phyloP scores from a whole-genome alignment of 2,888 invertebrate species.

The Scotopteryx bipunctaria region DNA sequence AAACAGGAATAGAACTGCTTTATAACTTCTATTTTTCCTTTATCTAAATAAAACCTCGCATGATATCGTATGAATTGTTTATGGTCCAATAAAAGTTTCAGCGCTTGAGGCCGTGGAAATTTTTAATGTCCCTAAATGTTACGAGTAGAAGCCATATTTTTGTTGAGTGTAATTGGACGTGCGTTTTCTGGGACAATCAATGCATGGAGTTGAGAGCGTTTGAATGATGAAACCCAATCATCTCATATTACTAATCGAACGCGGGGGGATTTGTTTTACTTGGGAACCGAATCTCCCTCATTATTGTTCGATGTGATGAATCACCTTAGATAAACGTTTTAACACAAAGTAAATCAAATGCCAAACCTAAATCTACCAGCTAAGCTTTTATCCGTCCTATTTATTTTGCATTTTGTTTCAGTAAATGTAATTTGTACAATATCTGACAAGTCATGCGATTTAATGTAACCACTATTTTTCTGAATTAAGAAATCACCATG shows the following conservation, averaged over 20 bases:
- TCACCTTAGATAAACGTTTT: conserved; percentile 73
- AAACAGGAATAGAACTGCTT: conserved; percentile 14
- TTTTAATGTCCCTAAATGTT: conserved; percentile 33
- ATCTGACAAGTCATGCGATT: conserved; percentile 49
- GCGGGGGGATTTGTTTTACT: conserved; percentile 71
- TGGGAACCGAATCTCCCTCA: conserved; percentile 67
- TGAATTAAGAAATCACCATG: neutral
- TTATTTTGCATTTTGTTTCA: conserved; percentile 60
- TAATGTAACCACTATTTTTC: conserved; percentile 41
- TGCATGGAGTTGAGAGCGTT: conserved; percentile 19
- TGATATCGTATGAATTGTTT: conserved; percentile 39
- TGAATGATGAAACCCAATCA: conserved; percentile 55
- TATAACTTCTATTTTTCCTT: conserved; percentile 31
- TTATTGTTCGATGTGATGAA: conserved; percentile 75
- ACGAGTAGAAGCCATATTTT: conserved; percentile 32
- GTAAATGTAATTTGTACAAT: conserved; percentile 42
- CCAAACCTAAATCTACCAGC: conserved; percentile 44
- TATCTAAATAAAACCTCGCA: conserved; percentile 34
- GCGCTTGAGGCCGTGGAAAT: conserved; percentile 35
- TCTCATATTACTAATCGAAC: conserved; percentile 77
- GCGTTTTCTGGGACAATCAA: conserved; percentile 13
- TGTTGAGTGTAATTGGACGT: conserved; percentile 18
- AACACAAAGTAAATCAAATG: conserved; percentile 71
- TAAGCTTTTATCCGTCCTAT: conserved; percentile 60
- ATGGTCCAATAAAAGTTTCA: conserved; percentile 38